These are phyloP conservation scores for Ceriagrion tenellum DNA, from an alignment of 2,888 invertebrate species.

Conservation along the genomic window DNA sequence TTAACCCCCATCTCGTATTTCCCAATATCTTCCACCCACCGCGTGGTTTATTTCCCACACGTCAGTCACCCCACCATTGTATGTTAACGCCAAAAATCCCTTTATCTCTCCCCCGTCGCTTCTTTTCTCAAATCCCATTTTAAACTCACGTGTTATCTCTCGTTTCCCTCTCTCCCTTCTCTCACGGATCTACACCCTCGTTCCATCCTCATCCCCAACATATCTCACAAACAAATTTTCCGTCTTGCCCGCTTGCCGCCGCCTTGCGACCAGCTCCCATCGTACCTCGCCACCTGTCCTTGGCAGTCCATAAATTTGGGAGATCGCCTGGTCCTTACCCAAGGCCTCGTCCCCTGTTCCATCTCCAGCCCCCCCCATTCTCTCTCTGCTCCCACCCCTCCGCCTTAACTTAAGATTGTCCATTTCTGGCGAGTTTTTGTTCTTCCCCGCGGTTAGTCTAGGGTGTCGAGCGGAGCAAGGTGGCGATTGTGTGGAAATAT, in stretches of 20 bases:
- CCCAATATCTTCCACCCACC: not conserved
- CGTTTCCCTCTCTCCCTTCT: not conserved
- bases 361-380: not conserved
- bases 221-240: not conserved
- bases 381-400: not conserved
- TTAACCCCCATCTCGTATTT: not conserved
- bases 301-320: slow-evolving; percentile 44
- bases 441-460: not conserved
- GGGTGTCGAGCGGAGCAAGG: not conserved
- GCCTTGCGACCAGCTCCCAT: not conserved
- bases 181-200: not conserved
- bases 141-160: not conserved
- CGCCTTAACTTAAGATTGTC: not conserved
- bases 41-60: not conserved
- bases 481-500: not conserved
- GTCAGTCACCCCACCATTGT: not conserved
- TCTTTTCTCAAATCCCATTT: slow-evolving; percentile 13
- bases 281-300: slow-evolving; percentile 34
- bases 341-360: not conserved
- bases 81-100: not conserved
- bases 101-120: not conserved
- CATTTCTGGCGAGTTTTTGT: slow-evolving; percentile 5
- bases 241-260: not conserved
- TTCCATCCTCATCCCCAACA: not conserved
- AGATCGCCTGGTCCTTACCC: not conserved